Conservation (phyloP, 2,797 vertebrate genomes). For the Argyrosomus regius region DNA sequence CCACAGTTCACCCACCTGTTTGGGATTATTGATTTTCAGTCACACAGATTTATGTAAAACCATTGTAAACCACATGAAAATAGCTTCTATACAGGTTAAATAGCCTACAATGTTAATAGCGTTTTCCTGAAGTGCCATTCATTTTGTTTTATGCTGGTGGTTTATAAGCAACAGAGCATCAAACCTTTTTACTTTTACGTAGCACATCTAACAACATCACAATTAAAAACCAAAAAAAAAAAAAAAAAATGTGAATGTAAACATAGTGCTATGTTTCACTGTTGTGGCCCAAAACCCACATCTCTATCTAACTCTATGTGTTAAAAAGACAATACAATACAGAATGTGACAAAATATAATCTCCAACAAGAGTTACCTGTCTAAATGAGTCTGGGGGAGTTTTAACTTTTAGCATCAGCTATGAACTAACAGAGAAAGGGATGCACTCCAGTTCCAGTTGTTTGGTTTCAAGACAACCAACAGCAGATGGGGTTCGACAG, state of each 20-base stretch:
- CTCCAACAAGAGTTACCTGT: conserved; percentile 41
- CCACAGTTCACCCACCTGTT: conserved; percentile 43
- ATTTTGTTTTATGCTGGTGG: conserved; percentile 13
- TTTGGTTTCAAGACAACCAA: conserved; percentile 42
- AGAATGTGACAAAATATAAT: not conserved
- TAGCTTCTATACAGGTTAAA: not conserved
- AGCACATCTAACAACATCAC: not conserved
- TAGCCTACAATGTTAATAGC: not conserved
- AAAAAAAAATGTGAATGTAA: not conserved
- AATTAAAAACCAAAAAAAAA: not conserved
- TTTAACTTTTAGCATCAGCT: conserved; percentile 60
- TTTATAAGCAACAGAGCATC: not conserved
- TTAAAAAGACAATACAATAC: not conserved
- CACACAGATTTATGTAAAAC: conserved; percentile 4
- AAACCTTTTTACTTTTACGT: not conserved
- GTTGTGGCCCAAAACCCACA: not conserved
- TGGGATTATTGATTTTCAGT: conserved; percentile 36
- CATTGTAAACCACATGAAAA: conserved; percentile 7
- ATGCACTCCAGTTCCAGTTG: conserved; percentile 49
- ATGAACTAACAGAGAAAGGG: conserved; percentile 44
- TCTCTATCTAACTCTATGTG: not conserved
- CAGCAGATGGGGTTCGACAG: conserved; percentile 50
- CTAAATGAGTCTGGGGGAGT: conserved; percentile 45
- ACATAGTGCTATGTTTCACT: not conserved
- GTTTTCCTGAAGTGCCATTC: not conserved